These are phyloP conservation scores for Scaptomyza montana DNA, from an alignment of 1,140 invertebrate species.

Conservation along the genomic window DNA sequence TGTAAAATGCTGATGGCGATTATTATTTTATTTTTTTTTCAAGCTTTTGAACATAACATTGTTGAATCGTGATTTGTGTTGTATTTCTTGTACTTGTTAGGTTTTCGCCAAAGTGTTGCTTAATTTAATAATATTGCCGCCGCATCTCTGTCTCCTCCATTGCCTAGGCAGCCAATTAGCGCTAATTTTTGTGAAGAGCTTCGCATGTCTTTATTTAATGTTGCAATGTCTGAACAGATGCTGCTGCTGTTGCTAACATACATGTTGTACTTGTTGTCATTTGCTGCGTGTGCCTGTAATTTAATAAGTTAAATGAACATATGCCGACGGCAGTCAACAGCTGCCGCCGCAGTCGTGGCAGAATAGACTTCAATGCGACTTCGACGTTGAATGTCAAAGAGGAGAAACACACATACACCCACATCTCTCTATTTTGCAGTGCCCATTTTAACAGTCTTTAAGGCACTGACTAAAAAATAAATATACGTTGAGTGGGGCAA, in stretches of 20 bases:
- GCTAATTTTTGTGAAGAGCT: conserved; percentile 26
- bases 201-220: conserved; percentile 52
- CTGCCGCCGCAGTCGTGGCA: conserved; percentile 24
- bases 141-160: too few species aligned
- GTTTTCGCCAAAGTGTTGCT: neutral
- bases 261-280: conserved; percentile 31
- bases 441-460: conserved; percentile 19
- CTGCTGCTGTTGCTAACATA: conserved; percentile 4
- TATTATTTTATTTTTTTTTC: neutral
- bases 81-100: neutral
- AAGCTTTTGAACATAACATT: neutral
- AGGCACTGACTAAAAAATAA: conserved; percentile 47
- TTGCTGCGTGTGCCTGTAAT: conserved; percentile 61
- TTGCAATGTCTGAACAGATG: conserved; percentile 43
- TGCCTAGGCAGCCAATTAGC: conserved; percentile 44
- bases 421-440: conserved; percentile 32
- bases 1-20: neutral
- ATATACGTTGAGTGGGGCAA: conserved; percentile 21
- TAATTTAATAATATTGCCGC: conserved; percentile 21
- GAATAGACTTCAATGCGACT: conserved; percentile 38
- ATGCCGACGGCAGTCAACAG: conserved; percentile 49
- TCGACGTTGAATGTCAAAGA: conserved; percentile 9
- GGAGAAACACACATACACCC: neutral
- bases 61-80: neutral
- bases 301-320: conserved; percentile 82